Percentiles rank a stretch among this genome's conserved stretches.
Evolutionary conservation across 1,140 invertebrate genomes (phyloP).

Genomic region (Chironomus striatipennis): DNA sequence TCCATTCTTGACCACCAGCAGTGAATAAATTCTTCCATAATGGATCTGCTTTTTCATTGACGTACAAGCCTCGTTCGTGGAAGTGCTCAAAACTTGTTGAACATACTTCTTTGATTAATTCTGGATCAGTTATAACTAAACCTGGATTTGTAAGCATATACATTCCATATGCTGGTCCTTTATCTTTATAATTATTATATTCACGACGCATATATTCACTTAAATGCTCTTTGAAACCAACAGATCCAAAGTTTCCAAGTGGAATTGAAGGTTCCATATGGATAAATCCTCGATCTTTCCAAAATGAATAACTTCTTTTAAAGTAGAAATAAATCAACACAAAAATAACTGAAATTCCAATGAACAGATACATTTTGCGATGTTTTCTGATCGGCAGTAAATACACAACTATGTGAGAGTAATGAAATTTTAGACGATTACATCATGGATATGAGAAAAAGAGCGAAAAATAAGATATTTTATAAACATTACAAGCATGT

Average conservation of each 20-base stretch:
- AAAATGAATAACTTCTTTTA: neutral
- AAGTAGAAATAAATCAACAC: neutral
- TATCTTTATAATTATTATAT: slow-evolving; percentile 38
- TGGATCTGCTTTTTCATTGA: slow-evolving; percentile 42
- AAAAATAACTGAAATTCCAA: neutral
- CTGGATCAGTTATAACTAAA: slow-evolving; percentile 41
- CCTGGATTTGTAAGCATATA: slow-evolving; percentile 42
- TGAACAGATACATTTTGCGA: neutral
- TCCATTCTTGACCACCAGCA: slow-evolving; percentile 43
- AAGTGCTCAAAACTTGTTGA: slow-evolving; percentile 52
- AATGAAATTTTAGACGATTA: no score
- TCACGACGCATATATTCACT: slow-evolving; percentile 39
- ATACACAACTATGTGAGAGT: no score
- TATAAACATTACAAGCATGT: slow-evolving; percentile 35
- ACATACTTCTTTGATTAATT: slow-evolving; percentile 47
- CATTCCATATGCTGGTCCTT: slow-evolving; percentile 39
- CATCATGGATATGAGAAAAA: slow-evolving; percentile 28
- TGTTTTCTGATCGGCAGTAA: neutral
- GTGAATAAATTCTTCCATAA: slow-evolving; percentile 43
- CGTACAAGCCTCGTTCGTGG: slow-evolving; percentile 45
- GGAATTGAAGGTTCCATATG: slow-evolving; percentile 38
- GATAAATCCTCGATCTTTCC: slow-evolving; percentile 29
- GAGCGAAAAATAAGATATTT: slow-evolving; percentile 37
- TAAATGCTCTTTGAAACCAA: slow-evolving; percentile 37
- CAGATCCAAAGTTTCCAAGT: slow-evolving; percentile 42